Conservation (phyloP, 1,140 invertebrate genomes). For the Mycetomoellerius zeteki region DNA sequence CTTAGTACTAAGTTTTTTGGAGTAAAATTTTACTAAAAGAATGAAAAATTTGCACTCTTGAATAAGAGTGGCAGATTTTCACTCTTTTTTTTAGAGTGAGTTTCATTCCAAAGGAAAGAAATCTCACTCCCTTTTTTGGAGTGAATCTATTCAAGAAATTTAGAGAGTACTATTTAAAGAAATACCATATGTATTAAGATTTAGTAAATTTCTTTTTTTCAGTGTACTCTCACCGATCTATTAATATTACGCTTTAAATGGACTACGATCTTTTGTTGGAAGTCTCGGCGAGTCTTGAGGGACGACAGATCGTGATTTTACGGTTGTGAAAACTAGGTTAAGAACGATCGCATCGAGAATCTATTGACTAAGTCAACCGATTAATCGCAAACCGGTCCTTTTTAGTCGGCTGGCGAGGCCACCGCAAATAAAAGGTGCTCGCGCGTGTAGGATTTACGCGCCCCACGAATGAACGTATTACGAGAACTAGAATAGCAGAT, state of each 20-base stretch:
- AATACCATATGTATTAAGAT: too few species aligned
- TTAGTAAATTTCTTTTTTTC: too few species aligned
- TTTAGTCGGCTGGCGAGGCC: slow-evolving; percentile 68
- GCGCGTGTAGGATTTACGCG: slow-evolving; percentile 33
- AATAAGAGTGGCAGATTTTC: too few species aligned
- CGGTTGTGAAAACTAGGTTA: slow-evolving; percentile 71
- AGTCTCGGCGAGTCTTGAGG: neutral
- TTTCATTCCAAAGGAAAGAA: too few species aligned
- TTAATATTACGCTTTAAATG: neutral
- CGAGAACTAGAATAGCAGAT: slow-evolving; percentile 28
- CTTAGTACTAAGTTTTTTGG: too few species aligned
- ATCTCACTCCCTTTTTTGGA: too few species aligned
- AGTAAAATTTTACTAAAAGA: too few species aligned
- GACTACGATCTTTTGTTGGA: neutral
- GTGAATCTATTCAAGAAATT: too few species aligned
- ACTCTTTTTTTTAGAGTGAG: too few species aligned
- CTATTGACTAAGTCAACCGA: slow-evolving; percentile 58
- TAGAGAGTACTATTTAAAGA: too few species aligned
- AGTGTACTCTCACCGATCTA: neutral
- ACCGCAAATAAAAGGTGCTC: slow-evolving; percentile 42
- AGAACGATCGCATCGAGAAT: slow-evolving; percentile 57
- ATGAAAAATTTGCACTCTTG: too few species aligned
- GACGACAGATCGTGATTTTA: slow-evolving; percentile 50
- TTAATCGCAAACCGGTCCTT: slow-evolving; percentile 75
- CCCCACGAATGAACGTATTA: neutral